Base-by-base conservation (phyloP, 2,888 invertebrate species). In the Chrysopilus asiliformis region DNA sequence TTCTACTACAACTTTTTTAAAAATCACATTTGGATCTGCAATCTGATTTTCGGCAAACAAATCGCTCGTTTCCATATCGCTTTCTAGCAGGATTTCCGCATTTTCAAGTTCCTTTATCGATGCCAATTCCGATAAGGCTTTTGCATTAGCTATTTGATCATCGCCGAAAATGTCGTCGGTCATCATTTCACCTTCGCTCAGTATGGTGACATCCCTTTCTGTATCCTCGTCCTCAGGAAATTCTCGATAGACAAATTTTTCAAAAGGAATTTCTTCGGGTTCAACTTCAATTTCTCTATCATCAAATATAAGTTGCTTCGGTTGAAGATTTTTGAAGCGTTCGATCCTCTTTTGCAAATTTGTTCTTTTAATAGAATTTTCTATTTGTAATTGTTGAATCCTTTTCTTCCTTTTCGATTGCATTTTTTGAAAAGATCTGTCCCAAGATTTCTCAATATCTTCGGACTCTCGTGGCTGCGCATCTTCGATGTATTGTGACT, bases 201-300 rank as follows among this genome's bases (percentile, higher is more conserved):
- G 20, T 20, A 35, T 26, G 9, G 36, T 27, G 16, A 28, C 19
- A 4, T 15, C n/a, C n/a, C n/a, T n/a, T n/a, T 28, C 29, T 3
- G 28, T n/a, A 26, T 35, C 34, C 22, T 36, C 38, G 18, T 30
- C 22, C 18, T 38, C 38, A n/a, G 39, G 32, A 10, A 33, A 29
- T 32, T 42, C 42, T 29, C 27, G n/a, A 12, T 28, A 35, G 2
- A 40, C 38, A 30, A 38, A 40, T 20, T 8, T 34, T 28, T 43
- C 40, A 29, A 35, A 40, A 2, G 15, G 2, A 10, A 32, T 13
- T 12, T 42, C 39, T 17, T 38, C 40, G 2, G 38, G 35, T 13
- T 35, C 35, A 8, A 36, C 16, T 13, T 25, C 25, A 10, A 29
- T 12, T 8, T 42, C 42, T n/a, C 30, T 27, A 3, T 40, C 40